Conservation (phyloP, 2,797 vertebrate species). For the Urosaurus nigricauda region DNA sequence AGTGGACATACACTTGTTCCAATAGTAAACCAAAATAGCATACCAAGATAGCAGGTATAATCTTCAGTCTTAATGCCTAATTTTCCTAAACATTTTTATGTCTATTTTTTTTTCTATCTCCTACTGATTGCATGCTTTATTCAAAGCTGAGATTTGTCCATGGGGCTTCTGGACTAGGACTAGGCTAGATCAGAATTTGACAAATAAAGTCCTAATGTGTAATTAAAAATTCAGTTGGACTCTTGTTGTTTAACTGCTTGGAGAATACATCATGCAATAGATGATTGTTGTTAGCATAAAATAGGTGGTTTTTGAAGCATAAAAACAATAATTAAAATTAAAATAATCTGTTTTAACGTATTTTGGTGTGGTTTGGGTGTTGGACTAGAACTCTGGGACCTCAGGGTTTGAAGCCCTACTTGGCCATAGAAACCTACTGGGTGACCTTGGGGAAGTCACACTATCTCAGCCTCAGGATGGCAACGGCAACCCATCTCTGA, state of each 20-base stretch:
- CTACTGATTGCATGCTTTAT: neutral
- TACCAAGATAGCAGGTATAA: neutral
- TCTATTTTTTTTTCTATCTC: neutral
- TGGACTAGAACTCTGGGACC: neutral
- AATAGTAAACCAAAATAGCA: neutral
- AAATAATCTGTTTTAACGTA: no score
- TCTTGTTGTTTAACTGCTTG: neutral
- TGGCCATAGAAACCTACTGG: no score
- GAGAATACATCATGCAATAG: neutral
- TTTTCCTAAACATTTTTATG: neutral
- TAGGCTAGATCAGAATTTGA: neutral
- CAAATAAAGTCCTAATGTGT: no score
- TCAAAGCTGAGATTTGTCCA: neutral
- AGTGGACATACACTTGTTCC: neutral
- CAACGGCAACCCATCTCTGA: no score
- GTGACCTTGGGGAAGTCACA: no score
- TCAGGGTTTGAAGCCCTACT: no score
- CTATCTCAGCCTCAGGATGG: no score
- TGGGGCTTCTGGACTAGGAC: neutral
- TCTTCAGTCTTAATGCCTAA: neutral
- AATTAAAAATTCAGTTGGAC: neutral
- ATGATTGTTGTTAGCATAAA: neutral
- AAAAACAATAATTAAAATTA: neutral
- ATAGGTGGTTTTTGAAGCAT: neutral
- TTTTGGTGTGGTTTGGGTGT: no score